Evolutionary conservation across 2,888 invertebrate genomes (phyloP).

Genomic region (Oscheius onirici): DNA sequence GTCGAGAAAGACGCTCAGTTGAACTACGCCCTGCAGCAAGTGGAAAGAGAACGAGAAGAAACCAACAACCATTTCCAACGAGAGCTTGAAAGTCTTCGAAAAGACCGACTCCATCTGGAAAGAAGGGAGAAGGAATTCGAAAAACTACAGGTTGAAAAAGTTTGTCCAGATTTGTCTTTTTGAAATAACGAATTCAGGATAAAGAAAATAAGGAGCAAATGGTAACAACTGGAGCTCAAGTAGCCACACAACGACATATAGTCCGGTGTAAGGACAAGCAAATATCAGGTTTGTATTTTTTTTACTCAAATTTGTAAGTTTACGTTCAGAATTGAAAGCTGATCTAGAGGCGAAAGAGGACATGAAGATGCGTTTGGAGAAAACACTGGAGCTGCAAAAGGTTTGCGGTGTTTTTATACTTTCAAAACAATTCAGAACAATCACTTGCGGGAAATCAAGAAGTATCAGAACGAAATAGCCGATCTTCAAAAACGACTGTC

Average conservation of each 20-base stretch:
- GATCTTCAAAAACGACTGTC: background rate
- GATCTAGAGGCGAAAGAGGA: conserved; percentile 1
- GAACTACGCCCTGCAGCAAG: background rate
- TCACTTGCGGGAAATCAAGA: conserved; percentile 3
- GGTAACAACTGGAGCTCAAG: background rate
- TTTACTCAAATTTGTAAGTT: no score
- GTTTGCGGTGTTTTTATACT: background rate
- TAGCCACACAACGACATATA: background rate
- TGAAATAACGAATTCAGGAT: background rate
- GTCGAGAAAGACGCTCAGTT: background rate
- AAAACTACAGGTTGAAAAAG: background rate
- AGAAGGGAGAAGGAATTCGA: conserved; percentile 1
- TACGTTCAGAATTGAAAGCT: background rate
- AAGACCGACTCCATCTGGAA: background rate
- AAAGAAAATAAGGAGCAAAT: background rate
- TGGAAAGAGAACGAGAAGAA: background rate
- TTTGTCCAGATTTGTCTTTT: background rate
- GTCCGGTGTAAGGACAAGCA: no score
- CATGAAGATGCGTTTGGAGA: background rate
- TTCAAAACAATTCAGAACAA: conserved; percentile 4
- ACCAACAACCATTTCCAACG: background rate
- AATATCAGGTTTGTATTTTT: no score
- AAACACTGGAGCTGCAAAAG: background rate
- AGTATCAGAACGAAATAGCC: background rate
- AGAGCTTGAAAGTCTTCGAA: background rate